Base-by-base conservation (phyloP, 2,113 vertebrate genomes). In the Melanocharis versteri region DNA sequence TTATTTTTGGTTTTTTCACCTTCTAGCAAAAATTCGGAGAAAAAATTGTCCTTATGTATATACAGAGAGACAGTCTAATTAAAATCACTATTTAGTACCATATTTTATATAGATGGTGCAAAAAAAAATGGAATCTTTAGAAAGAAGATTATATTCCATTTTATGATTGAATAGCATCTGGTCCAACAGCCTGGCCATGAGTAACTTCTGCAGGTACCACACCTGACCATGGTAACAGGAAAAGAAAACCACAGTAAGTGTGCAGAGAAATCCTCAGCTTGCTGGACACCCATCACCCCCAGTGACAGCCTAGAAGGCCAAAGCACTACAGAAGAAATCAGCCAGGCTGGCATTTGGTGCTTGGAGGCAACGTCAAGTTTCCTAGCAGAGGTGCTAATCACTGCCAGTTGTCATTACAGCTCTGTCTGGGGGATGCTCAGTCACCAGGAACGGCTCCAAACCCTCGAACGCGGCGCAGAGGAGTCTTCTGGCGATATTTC, bases 371-470 rank as follows among this genome's bases (percentile, higher is more conserved):
- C 0, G 9, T 83, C 92, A 91, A 47, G 79, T 80, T 88, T 90
- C 35, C 70, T 51, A 71, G 92, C 66, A 92, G 90, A 96, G 92
- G 85, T 94, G 92, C 85, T 96, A 93, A 95, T 92, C 94, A 87
- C 84, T 95, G 96, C 95, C 93, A 97, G 85, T 94, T 97, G 94
- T 96, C 94, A 93, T 91, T 70, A 91, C 94, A 93, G 81, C 84
- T 94, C 94, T 61, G 69, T 17, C 89, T 91, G 81, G 81, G 82
- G 87, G 94, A 92, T 35, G 81, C 87, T 88, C 87, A 76, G 48
- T 28, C 93, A 47, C 93, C 7, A 96, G 94, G 95, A 97, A 91
- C 42, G 4, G 58, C 31, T 96, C 96, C 96, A 96, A 94, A 72
- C 12, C 35, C 82, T 91, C 89, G 5, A 62, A 96, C 35, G 18